Percentiles rank a stretch among this genome's conserved stretches.
Evolutionary conservation across 2,113 vertebrate species (phyloP).

Genomic region (Oceanodroma tethys): DNA sequence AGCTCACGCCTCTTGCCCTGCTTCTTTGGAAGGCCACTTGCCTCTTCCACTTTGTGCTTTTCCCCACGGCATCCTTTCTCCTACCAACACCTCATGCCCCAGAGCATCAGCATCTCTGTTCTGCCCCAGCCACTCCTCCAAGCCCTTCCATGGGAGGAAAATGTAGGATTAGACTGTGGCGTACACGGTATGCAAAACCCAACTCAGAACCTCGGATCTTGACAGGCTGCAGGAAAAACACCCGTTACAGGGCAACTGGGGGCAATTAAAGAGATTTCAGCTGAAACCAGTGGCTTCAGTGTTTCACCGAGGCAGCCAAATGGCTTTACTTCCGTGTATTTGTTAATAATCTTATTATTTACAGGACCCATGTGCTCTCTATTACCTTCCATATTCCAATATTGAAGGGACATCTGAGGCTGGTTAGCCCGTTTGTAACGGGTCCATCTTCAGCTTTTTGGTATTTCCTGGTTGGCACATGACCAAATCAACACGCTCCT

Average conservation of each 20-base stretch:
- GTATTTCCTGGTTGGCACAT: constrained; percentile 43
- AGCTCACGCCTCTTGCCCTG: not conserved
- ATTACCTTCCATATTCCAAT: constrained; percentile 26
- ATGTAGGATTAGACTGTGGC: not conserved
- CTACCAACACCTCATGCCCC: not conserved
- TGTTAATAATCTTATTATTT: constrained; percentile 55
- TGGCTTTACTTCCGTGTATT: not conserved
- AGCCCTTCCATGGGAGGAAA: not conserved
- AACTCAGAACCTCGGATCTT: not conserved
- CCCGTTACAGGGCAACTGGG: not conserved
- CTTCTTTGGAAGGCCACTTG: not conserved
- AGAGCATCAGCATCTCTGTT: not conserved
- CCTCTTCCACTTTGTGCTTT: not conserved
- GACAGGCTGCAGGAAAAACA: not conserved
- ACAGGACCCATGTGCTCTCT: constrained; percentile 33
- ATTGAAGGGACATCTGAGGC: constrained; percentile 57
- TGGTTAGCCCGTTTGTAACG: constrained; percentile 46
- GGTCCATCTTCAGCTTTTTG: constrained; percentile 38
- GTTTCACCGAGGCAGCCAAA: not conserved
- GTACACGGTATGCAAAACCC: not conserved
- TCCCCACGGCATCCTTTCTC: not conserved
- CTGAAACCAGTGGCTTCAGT: not conserved
- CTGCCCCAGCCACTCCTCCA: not conserved
- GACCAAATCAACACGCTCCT: not conserved
- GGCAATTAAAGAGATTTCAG: not conserved